Base-by-base conservation (phyloP, 2,113 vertebrate genomes). In the Apteryx owenii region DNA sequence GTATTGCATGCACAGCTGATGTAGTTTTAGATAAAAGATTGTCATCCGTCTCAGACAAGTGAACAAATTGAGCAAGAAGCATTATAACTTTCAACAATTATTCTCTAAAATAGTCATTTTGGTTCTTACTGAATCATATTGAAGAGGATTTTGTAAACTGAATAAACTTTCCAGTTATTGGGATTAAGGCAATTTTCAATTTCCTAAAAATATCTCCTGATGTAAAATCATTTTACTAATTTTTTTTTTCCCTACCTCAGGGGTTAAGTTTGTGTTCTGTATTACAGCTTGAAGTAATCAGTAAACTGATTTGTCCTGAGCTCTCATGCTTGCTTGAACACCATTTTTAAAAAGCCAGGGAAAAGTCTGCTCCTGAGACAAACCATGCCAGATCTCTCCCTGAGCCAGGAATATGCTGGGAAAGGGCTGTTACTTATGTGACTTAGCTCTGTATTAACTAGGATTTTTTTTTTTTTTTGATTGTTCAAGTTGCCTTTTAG, bases 231-330 rank as follows among this genome's bases (percentile, higher is more conserved):
- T 2, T 60, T 72, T 82, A 38, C 85, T 75, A 22, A 46, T 91
- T 66, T 89, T 84, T 23, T 94, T 81, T 81, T 51, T 83, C 85
- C 88, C 94, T 68, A 61, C 83, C 90, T 93, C 69, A 94, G 88
- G 90, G 93, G n/a, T 94, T 93, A 87, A 95, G 85, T 88, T 64
- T 80, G 4, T 94, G 71, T 90, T 93, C 92, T 93, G 54, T 89
- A 85, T 85, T 92, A 64, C 90, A 96, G 90, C 36, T 31, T 42
- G 53, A 76, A 42, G 38, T n/a, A 80, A 93, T 66, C 75, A 93
- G 42, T 44, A 44, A 44, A 44, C 42, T 44, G 65, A 71, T 72
- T 75, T 89, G 19, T 72, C 44, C 78, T 77, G 77, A 76, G 31
- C 29, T 89, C 78, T 69, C 44, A 40, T 80, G 53, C 29, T 86